Base-by-base conservation (phyloP, 1,140 invertebrate species). In the Papilio aristodemus region DNA sequence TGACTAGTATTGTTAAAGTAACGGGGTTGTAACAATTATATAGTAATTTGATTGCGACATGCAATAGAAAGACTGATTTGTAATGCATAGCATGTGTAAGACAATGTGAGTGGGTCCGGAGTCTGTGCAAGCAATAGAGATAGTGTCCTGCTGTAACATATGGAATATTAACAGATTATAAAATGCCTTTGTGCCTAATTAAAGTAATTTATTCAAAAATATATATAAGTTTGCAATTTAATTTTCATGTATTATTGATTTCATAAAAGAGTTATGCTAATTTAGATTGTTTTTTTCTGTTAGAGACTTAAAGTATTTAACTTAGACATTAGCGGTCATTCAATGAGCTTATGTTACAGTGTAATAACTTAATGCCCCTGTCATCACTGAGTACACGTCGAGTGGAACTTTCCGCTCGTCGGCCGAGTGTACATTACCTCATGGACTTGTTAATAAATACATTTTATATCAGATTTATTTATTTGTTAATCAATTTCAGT, bases 41-140 rank as follows among this genome's bases (percentile, higher is more conserved):
- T 71, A 80, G 70, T 77, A 68, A 74, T 77, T 81, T 80, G 76
- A 79, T 79, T 79, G 75, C 58, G 69, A 78, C 72, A 79, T 69
- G 70, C 67, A 71, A 68, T 68, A 72, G 74, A 80, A 80, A 88
- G 84, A 88, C 86, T 88, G 86, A 88, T 78, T 78, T 71, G 70
- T 80, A 75, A 76, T 74, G 79, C 77, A 77, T 79, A 76, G 75
- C 75, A 74, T 66, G 27, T 50, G 57, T 59, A 59, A 73, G 67
- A 79, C 73, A 77, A 74, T 60, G 58, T 69, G 73, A 73, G 73
- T 72, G 77, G 76, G 75, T 78, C 80, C 76, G 41, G 41, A 63
- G 68, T 62, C 60, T 71, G 62, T 69, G 41, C 67, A 72, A 22
- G 60, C 43, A 50, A 67, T 59, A 75, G 76, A 80, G 77, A 76